Percentiles rank a stretch among this genome's conserved stretches.
Evolutionary conservation across 1,140 invertebrate species (phyloP).

Genomic region (Bombyx mandarina): DNA sequence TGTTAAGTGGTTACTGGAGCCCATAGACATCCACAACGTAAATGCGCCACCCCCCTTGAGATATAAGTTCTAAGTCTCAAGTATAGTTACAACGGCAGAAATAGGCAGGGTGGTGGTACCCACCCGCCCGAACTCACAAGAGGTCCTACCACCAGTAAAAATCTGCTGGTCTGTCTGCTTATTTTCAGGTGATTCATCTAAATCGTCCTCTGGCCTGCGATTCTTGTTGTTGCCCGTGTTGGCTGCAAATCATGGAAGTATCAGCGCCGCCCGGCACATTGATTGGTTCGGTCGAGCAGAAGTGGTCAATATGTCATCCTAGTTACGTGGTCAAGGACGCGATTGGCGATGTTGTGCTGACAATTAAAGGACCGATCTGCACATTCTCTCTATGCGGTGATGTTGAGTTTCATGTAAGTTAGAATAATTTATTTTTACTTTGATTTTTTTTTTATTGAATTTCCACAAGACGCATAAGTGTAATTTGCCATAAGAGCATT

Average conservation of each 20-base stretch:
- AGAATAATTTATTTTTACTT: too few relatives aligned
- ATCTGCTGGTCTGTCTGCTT: not conserved
- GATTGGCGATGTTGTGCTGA: conserved; percentile 81
- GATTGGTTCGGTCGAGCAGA: conserved; percentile 85
- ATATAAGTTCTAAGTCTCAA: too few relatives aligned
- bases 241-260: conserved; percentile 87
- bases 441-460: too few relatives aligned
- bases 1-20: too few relatives aligned
- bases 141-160: too few relatives aligned
- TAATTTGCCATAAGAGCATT: too few relatives aligned
- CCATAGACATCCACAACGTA: too few relatives aligned
- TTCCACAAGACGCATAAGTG: too few relatives aligned
- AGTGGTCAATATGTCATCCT: conserved; percentile 87
- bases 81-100: too few relatives aligned
- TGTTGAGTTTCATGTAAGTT: conserved; percentile 77
- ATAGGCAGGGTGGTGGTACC: too few relatives aligned
- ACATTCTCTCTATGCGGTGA: conserved; percentile 86
- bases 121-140: too few relatives aligned
- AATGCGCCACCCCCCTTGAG: too few relatives aligned
- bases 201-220: conserved; percentile 83
- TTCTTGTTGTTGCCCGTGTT: conserved; percentile 87
- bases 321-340: conserved; percentile 86
- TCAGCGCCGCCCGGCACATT: conserved; percentile 79
- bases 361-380: conserved; percentile 88
- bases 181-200: conserved; percentile 76